phyloP scores from a whole-genome alignment of 2,797 vertebrate species.

The Bradypodion ventrale region DNA sequence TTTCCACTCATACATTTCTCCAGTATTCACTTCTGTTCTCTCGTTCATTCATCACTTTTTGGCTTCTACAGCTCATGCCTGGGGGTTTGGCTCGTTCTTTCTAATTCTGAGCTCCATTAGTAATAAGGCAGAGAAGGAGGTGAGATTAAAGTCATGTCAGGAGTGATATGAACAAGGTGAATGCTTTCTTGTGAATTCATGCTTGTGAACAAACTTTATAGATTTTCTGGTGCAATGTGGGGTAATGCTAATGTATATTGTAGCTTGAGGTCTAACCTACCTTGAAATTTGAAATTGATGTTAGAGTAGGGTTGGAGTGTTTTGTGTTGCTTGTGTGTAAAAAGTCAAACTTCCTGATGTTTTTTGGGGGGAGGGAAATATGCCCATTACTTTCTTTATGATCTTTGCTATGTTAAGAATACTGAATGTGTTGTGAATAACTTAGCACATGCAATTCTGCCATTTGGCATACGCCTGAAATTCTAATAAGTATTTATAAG shows the following conservation, averaged over 20 bases:
- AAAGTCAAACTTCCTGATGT: background rate
- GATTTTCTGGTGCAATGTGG: background rate
- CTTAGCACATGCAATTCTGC: background rate
- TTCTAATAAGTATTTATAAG: too few relatives aligned
- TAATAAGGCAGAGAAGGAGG: constrained; percentile 29
- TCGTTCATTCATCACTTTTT: constrained; percentile 5
- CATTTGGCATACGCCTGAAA: background rate
- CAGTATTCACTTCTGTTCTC: background rate
- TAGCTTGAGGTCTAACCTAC: background rate
- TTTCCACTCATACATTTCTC: constrained; percentile 1
- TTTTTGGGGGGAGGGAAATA: background rate
- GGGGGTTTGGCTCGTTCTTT: background rate
- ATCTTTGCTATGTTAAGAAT: background rate
- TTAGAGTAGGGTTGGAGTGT: too few relatives aligned
- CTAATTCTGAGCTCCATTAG: constrained; percentile 28
- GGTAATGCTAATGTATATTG: background rate
- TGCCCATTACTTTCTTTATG: background rate
- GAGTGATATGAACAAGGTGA: constrained; percentile 17
- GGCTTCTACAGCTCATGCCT: background rate
- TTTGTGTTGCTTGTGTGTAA: background rate
- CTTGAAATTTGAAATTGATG: background rate
- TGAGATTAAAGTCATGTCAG: constrained; percentile 19
- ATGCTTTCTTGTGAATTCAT: background rate
- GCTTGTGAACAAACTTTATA: background rate
- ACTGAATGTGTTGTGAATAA: background rate